Evolutionary conservation across 2,888 invertebrate genomes (phyloP).

Genomic region (Carabus problematicus): DNA sequence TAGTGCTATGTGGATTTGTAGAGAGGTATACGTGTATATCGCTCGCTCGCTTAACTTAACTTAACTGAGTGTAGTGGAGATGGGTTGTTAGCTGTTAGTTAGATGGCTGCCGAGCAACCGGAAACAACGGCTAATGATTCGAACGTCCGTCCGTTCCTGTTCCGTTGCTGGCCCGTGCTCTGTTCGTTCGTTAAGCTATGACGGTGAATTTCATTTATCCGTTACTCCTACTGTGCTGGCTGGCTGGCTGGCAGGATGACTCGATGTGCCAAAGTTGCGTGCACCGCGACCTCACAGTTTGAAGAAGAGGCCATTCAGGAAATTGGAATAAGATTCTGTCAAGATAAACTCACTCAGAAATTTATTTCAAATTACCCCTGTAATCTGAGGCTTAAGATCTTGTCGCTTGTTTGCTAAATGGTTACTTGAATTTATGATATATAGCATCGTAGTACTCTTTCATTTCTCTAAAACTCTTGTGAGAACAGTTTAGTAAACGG

Average conservation of each 20-base stretch:
- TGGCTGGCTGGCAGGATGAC: neutral
- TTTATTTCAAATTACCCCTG: slow-evolving; percentile 41
- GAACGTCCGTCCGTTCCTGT: neutral
- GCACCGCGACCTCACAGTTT: slow-evolving; percentile 18
- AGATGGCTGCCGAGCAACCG: no score
- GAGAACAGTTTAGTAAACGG: no score
- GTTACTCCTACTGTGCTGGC: slow-evolving; percentile 9
- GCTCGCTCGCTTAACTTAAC: no score
- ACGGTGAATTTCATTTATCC: slow-evolving; percentile 19
- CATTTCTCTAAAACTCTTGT: no score
- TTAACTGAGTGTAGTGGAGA: no score
- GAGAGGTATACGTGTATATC: no score
- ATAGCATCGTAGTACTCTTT: slow-evolving; percentile 14
- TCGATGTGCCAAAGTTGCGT: slow-evolving; percentile 17
- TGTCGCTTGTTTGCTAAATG: slow-evolving; percentile 41
- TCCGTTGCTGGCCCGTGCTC: neutral
- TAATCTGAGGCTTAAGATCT: slow-evolving; percentile 39
- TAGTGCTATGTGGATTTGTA: no score
- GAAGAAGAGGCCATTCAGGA: slow-evolving; percentile 42
- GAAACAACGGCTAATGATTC: no score
- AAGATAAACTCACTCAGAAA: slow-evolving; percentile 37
- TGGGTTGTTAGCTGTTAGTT: no score
- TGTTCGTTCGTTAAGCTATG: no score
- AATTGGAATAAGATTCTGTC: slow-evolving; percentile 42
- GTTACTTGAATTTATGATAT: slow-evolving; percentile 37